A percentile compares a stretch with the other conserved stretches of the same genome.
phyloP scores from a whole-genome alignment of 2,888 invertebrate species.

The Parnassius smintheus region DNA sequence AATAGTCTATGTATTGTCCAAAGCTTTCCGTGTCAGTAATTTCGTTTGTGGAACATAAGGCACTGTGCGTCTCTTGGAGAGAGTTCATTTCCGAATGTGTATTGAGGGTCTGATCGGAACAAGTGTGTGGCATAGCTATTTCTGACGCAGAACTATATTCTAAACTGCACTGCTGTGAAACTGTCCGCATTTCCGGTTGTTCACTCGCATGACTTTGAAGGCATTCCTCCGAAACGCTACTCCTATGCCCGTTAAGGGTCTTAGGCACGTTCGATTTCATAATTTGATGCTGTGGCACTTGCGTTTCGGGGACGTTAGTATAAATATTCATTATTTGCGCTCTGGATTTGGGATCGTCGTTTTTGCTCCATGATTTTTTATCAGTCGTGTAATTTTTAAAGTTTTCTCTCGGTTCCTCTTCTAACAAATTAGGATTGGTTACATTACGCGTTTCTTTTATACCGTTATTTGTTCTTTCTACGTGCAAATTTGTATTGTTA shows the following conservation, averaged over 20 bases:
- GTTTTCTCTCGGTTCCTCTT: constrained; percentile 82
- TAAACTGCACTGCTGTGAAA: constrained; percentile 86
- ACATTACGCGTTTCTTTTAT: constrained; percentile 79
- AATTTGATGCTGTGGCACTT: constrained; percentile 82
- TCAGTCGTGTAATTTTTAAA: constrained; percentile 66
- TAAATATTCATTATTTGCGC: constrained; percentile 81
- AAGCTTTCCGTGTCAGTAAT: constrained; percentile 77
- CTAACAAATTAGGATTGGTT: constrained; percentile 84
- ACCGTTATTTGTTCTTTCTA: constrained; percentile 79
- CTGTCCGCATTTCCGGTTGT: constrained; percentile 81
- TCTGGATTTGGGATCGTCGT: constrained; percentile 59
- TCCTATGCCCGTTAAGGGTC: constrained; percentile 57
- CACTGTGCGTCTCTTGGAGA: constrained; percentile 73
- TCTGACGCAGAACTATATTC: constrained; percentile 84
- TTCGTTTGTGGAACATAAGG: constrained; percentile 74
- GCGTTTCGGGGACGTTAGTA: constrained; percentile 83
- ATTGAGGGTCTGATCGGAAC: constrained; percentile 75
- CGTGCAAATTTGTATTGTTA: constrained; percentile 90
- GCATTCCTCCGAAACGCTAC: constrained; percentile 72
- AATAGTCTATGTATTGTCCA: constrained; percentile 72
- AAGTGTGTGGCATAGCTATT: constrained; percentile 75
- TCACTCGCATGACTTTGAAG: constrained; percentile 66
- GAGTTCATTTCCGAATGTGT: constrained; percentile 75
- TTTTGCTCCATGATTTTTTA: constrained; percentile 64
- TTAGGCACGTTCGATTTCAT: constrained; percentile 62